Conservation (phyloP, 1,140 invertebrate genomes). For the Drosophila pectinifera region DNA sequence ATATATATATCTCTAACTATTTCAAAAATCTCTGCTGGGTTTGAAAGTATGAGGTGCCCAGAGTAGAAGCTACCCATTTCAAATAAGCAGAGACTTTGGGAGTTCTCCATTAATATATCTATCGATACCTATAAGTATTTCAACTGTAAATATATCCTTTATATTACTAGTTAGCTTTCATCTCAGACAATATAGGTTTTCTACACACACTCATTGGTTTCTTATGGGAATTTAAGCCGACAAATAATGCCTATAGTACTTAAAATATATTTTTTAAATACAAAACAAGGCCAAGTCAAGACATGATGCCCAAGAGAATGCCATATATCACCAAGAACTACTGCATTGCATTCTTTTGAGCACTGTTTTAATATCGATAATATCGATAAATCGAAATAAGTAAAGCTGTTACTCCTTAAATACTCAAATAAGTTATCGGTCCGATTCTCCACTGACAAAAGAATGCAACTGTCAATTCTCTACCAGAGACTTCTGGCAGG, state of each 20-base stretch:
- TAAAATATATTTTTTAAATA: not conserved
- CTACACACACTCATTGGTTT: too few relatives aligned
- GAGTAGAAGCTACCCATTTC: too few relatives aligned
- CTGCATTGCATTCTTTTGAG: not conserved
- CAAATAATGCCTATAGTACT: too few relatives aligned
- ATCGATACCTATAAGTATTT: constrained; percentile 9
- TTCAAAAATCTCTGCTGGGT: too few relatives aligned
- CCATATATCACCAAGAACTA: too few relatives aligned
- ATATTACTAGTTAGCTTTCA: constrained; percentile 16
- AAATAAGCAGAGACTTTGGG: not conserved
- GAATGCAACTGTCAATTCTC: not conserved
- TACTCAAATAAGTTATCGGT: not conserved
- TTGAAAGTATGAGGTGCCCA: too few relatives aligned
- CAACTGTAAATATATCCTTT: constrained; percentile 20
- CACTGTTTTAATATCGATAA: not conserved
- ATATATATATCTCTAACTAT: not conserved
- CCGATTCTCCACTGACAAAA: too few relatives aligned
- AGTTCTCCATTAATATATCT: constrained; percentile 6
- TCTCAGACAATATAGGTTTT: not conserved
- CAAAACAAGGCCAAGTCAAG: too few relatives aligned
- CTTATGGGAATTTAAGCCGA: too few relatives aligned
- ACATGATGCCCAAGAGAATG: too few relatives aligned
- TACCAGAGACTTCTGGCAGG: not conserved
- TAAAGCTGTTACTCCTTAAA: too few relatives aligned
- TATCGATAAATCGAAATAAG: not conserved